A percentile compares a stretch with the other conserved stretches of the same genome.
Evolutionary conservation across 1,140 invertebrate species (phyloP).

Genomic region (Diachasmimorpha longicaudata): DNA sequence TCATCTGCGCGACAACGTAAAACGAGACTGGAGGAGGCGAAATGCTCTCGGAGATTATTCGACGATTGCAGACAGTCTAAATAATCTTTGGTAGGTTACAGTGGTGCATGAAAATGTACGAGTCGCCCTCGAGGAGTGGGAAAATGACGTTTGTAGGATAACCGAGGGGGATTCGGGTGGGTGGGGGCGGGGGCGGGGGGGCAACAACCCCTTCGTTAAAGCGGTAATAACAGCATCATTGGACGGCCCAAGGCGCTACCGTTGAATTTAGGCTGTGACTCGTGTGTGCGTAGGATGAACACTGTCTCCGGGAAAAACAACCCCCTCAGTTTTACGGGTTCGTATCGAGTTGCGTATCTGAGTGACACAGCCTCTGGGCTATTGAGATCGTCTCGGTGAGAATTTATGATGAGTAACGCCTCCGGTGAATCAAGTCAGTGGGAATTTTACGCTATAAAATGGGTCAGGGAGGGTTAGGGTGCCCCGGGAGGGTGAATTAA

Average conservation of each 20-base stretch:
- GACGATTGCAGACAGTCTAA: constrained; percentile 39
- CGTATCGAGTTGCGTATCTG: constrained; percentile 36
- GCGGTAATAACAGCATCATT: constrained; percentile 42
- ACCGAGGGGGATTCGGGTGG: too few species aligned
- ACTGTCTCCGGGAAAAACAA: neutral
- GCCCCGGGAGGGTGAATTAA: too few species aligned
- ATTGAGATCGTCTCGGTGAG: constrained; percentile 12
- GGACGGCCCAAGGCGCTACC: constrained; percentile 15
- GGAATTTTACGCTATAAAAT: constrained; percentile 36
- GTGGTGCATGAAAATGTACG: neutral
- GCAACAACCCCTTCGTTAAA: constrained; percentile 46
- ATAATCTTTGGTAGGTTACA: constrained; percentile 39
- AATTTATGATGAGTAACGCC: constrained; percentile 31
- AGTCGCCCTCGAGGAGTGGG: neutral
- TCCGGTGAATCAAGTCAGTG: constrained; percentile 18
- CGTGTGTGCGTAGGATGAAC: neutral
- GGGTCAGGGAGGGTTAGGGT: constrained; percentile 37
- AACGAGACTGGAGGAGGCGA: neutral
- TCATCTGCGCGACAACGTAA: neutral
- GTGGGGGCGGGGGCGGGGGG: neutral
- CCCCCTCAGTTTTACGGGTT: neutral
- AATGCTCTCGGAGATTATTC: constrained; percentile 32
- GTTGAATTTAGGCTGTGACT: neutral
- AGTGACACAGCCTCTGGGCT: constrained; percentile 42
- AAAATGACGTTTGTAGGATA: neutral